Evolutionary conservation across 2,797 vertebrate genomes (phyloP), one percentile per base, ranked within the genome.

Genomic region (Phylloscopus collybita): DNA sequence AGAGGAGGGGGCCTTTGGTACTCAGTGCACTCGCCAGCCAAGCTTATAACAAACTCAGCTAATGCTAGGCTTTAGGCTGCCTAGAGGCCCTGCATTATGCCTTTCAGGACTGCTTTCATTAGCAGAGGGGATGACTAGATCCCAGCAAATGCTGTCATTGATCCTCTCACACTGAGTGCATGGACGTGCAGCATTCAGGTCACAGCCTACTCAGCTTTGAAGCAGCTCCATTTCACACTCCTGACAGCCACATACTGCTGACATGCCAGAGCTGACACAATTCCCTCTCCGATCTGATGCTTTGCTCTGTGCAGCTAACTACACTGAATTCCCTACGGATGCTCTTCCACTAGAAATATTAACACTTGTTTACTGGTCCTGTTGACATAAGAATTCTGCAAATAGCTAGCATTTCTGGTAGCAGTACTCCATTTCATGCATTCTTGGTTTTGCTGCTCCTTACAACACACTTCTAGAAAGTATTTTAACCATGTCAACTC

Each of bases 101-200:
- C 96, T 98, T 98, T 98, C 97, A 97, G 96, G 80, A 42, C 89
- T 93, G 97, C 97, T 98, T 98, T 98, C 97, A 97, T 98, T 98
- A 98, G 97, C 94, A 96, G 94, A 96, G 85, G 95, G 96, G 96
- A 94, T 95, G 96, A 97, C 94, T 97, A 97, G 94, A 98, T 97
- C 97, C 95, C 82, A 86, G 98, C 95, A 97, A 97, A 97, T 96
- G 96, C 93, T 97, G 97, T 96, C 97, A 98, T 98, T 98, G 98
- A 98, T 98, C 97, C 96, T 96, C 78, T 97, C 96, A 96, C 95
- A 95, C 96, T 81, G 92, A 98, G 97, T 64, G n/a, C 96, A 91
- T 74, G 93, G 91, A 97, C 96, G 87, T 96, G 96, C 96, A 88
- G 93, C 84, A 95, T 97, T 98, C 96, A 93, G 97, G 97, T 98